These are phyloP conservation scores for Plestiodon gilberti DNA, from an alignment of 2,113 vertebrate genomes.

Conservation along the genomic window DNA sequence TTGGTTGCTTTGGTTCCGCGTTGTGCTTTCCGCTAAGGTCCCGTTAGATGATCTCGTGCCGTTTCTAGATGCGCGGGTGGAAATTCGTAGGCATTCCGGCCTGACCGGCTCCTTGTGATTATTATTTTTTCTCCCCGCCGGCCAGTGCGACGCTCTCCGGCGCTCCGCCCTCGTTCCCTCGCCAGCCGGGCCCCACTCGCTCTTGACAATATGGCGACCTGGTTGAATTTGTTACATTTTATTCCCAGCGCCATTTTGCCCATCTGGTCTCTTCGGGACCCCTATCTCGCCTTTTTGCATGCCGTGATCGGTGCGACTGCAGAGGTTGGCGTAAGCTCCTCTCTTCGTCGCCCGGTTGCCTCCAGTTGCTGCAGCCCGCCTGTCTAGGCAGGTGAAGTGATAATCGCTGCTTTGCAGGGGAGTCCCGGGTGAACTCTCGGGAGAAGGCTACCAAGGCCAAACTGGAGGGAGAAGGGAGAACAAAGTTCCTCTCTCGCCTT, in stretches of 20 bases:
- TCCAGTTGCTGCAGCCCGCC: neutral
- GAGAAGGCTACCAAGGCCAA: neutral
- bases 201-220: constrained; percentile 94
- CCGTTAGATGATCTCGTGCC: neutral
- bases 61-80: neutral
- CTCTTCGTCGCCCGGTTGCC: neutral
- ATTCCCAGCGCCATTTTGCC: constrained; percentile 94
- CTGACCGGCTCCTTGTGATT: neutral
- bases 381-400: neutral
- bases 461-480: neutral
- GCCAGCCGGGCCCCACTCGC: constrained; percentile 1
- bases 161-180: neutral
- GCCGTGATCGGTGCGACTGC: constrained; percentile 62
- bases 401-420: neutral
- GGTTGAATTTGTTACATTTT: constrained; percentile 79
- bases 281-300: neutral
- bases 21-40: neutral
- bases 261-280: constrained; percentile 82
- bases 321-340: constrained; percentile 22
- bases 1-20: constrained; percentile 22
- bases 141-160: constrained; percentile 4
- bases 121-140: neutral
- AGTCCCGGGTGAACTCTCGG: neutral
- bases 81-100: neutral
- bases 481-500: neutral